These are phyloP conservation scores for Nycticorax nycticorax DNA, from an alignment of 2,113 vertebrate genomes.

Conservation along the genomic window DNA sequence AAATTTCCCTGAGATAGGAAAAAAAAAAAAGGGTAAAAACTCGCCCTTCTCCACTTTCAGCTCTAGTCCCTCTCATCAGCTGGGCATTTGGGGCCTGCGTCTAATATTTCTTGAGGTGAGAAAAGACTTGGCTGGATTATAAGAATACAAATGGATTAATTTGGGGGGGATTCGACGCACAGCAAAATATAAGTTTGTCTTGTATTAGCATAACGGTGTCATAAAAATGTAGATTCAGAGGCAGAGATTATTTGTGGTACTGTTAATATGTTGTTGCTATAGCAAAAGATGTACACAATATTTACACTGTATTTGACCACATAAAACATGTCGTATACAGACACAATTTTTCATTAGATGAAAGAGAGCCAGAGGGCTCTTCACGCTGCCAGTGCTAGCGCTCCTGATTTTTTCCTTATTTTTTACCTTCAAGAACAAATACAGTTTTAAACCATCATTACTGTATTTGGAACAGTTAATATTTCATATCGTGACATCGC, in stretches of 20 bases:
- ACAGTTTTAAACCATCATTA: slow-evolving; percentile 80
- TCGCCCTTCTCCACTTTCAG: neutral
- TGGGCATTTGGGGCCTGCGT: neutral
- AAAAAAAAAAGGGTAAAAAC: neutral
- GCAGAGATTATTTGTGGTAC: slow-evolving; percentile 74
- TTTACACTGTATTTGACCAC: slow-evolving; percentile 79
- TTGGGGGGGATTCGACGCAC: slow-evolving; percentile 66
- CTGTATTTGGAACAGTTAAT: slow-evolving; percentile 83
- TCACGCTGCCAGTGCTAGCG: slow-evolving; percentile 55
- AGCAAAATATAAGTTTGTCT: slow-evolving; percentile 69
- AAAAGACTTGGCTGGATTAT: slow-evolving; percentile 59
- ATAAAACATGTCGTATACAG: slow-evolving; percentile 75
- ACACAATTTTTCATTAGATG: slow-evolving; percentile 76
- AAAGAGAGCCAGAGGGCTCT: slow-evolving; percentile 74
- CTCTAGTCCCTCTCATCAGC: neutral
- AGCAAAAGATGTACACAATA: slow-evolving; percentile 76
- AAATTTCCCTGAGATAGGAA: neutral
- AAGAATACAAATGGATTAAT: slow-evolving; percentile 79
- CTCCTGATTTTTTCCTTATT: slow-evolving; percentile 71
- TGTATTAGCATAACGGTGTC: slow-evolving; percentile 72
- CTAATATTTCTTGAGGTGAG: slow-evolving; percentile 31
- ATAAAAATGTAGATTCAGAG: slow-evolving; percentile 75
- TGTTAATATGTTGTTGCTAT: slow-evolving; percentile 73
- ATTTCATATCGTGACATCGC: slow-evolving; percentile 82
- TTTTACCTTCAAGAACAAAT: slow-evolving; percentile 80